Conservation (phyloP, 2,113 vertebrate species). For the Physeter macrocephalus region DNA sequence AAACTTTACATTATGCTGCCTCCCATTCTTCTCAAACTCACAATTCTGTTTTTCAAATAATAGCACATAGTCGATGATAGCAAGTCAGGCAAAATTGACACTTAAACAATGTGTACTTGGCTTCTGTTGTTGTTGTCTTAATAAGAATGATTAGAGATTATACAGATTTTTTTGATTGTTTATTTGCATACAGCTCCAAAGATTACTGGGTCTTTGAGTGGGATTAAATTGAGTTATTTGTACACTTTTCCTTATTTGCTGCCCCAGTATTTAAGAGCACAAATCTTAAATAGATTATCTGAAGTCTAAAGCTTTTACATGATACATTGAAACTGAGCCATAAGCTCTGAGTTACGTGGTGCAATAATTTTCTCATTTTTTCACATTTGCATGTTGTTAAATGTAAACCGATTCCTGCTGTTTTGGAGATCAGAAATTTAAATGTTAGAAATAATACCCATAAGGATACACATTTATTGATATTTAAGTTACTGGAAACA, state of each 20-base stretch:
- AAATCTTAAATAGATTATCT: slow-evolving; percentile 37
- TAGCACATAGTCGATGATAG: not conserved
- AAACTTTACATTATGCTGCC: not conserved
- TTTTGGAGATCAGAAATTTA: slow-evolving; percentile 63
- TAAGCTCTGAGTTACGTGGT: slow-evolving; percentile 60
- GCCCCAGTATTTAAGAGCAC: not conserved
- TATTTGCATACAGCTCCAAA: not conserved
- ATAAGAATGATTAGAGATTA: not conserved
- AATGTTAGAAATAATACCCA: slow-evolving; percentile 55
- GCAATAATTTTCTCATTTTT: slow-evolving; percentile 67
- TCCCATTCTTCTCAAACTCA: not conserved
- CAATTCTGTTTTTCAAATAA: not conserved
- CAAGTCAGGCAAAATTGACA: not conserved
- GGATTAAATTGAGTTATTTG: not conserved
- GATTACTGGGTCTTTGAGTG: not conserved
- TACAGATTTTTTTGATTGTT: not conserved
- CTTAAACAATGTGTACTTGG: not conserved
- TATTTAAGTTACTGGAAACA: slow-evolving; percentile 55
- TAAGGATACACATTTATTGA: slow-evolving; percentile 54
- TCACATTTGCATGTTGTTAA: slow-evolving; percentile 69
- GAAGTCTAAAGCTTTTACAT: slow-evolving; percentile 35
- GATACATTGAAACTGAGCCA: slow-evolving; percentile 43
- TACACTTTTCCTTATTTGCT: not conserved
- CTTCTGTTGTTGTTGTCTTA: not conserved
- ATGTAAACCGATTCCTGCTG: slow-evolving; percentile 72